phyloP scores from a whole-genome alignment of 2,888 invertebrate species.

The Dicycla oo region DNA sequence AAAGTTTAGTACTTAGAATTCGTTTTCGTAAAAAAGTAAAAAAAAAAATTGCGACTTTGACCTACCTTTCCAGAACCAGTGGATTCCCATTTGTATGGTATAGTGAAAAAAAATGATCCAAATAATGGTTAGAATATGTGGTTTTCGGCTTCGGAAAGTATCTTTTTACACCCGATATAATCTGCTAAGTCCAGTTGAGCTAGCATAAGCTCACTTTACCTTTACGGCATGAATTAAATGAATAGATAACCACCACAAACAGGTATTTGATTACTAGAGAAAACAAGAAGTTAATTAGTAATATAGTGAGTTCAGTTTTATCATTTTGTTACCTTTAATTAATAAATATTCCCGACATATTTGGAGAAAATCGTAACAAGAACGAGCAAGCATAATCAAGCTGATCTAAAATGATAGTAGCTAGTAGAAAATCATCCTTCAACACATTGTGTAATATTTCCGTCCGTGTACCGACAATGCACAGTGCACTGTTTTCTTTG shows the following conservation, averaged over 20 bases:
- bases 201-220: slow-evolving; percentile 15
- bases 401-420: not conserved
- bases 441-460: slow-evolving; percentile 11
- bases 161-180: too few relatives aligned
- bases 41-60: too few relatives aligned
- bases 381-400: not conserved
- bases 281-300: slow-evolving; percentile 13
- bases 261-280: not conserved
- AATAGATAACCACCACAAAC: slow-evolving; percentile 9
- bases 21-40: too few relatives aligned
- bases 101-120: too few relatives aligned
- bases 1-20: too few relatives aligned
- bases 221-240: slow-evolving; percentile 25
- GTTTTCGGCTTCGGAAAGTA: too few relatives aligned
- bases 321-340: not conserved
- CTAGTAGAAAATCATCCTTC: not conserved
- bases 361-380: not conserved
- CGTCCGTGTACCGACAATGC: not conserved
- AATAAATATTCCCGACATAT: not conserved
- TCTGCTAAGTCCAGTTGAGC: slow-evolving; percentile 33
- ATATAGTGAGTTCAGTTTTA: not conserved
- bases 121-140: too few relatives aligned
- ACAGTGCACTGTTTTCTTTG: slow-evolving; percentile 61
- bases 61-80: too few relatives aligned
- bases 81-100: too few relatives aligned